These are phyloP conservation scores for Caenorhabditis macrosperma DNA, from an alignment of 2,888 invertebrate genomes.

Conservation along the genomic window DNA sequence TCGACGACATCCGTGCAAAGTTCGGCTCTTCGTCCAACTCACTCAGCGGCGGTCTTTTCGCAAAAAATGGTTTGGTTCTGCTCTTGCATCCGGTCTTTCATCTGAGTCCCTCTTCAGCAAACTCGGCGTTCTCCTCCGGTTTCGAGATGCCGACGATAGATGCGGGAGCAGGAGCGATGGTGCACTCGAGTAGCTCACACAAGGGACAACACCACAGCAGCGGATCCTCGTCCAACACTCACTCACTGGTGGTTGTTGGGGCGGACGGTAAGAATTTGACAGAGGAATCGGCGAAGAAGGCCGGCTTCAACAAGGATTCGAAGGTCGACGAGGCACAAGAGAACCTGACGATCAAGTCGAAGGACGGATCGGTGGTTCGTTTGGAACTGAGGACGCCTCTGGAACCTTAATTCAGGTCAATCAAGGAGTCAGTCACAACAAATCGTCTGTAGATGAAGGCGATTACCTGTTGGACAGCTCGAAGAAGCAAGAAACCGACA, in stretches of 20 bases:
- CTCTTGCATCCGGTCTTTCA: neutral
- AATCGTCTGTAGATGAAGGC: slow-evolving; percentile 28
- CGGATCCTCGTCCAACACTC: slow-evolving; percentile 42
- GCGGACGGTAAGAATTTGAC: slow-evolving; percentile 48
- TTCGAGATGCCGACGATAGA: slow-evolving; percentile 21
- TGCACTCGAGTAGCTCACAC: slow-evolving; percentile 18
- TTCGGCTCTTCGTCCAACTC: neutral
- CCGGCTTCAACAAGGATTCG: slow-evolving; percentile 35
- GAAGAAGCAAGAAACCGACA: slow-evolving; percentile 10
- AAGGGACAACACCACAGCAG: slow-evolving; percentile 31
- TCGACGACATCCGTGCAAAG: slow-evolving; percentile 36
- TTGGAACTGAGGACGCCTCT: neutral
- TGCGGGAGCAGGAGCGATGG: slow-evolving; percentile 17
- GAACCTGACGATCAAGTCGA: slow-evolving; percentile 5
- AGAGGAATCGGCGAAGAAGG: slow-evolving; percentile 3
- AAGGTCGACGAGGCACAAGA: slow-evolving; percentile 42
- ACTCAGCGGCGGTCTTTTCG: slow-evolving; percentile 8
- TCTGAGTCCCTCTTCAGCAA: neutral
- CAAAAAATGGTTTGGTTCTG: neutral
- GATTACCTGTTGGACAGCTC: slow-evolving; percentile 22
- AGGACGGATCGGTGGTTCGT: slow-evolving; percentile 31
- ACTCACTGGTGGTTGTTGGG: slow-evolving; percentile 30
- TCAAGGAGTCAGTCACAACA: slow-evolving; percentile 42
- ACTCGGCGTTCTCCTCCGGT: neutral
- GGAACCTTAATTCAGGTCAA: slow-evolving; percentile 1